A percentile compares a stretch with the other conserved stretches of the same genome.
Evolutionary conservation across 1,140 invertebrate species (phyloP).

Genomic region (Dendroctonus ponderosae): DNA sequence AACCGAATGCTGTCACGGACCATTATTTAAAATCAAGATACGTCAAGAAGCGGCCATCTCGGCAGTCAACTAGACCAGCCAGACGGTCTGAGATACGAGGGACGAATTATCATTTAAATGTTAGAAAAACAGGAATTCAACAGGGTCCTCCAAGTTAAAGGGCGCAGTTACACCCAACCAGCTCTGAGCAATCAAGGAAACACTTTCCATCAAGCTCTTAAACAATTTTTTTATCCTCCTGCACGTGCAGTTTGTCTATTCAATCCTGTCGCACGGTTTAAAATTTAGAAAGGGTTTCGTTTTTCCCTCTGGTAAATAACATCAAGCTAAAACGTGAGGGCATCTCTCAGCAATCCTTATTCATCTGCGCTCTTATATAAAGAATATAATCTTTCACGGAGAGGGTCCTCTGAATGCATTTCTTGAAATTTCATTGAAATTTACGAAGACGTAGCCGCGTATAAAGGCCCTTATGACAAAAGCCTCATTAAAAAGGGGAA

Average conservation of each 20-base stretch:
- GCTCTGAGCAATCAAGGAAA: too few relatives aligned
- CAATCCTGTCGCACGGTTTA: conserved; percentile 8
- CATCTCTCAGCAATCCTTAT: conserved; percentile 33
- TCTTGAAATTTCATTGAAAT: conserved; percentile 37
- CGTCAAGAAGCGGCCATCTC: background rate
- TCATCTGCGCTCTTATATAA: conserved; percentile 33
- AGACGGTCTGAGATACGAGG: conserved; percentile 5
- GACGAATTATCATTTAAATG: background rate
- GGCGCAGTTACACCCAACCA: too few relatives aligned
- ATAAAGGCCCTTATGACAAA: conserved; percentile 30
- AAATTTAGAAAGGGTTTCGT: conserved; percentile 33
- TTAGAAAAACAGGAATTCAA: background rate
- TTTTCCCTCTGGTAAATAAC: conserved; percentile 35
- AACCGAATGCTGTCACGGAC: conserved; percentile 1
- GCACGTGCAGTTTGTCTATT: conserved; percentile 23
- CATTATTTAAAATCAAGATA: conserved; percentile 8
- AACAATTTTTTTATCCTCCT: background rate
- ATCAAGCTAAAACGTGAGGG: conserved; percentile 36
- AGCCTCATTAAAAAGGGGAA: conserved; percentile 26
- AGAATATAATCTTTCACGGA: conserved; percentile 35
- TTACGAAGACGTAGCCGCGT: conserved; percentile 24
- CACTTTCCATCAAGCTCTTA: too few relatives aligned
- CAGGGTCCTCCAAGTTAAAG: too few relatives aligned
- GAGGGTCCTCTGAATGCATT: conserved; percentile 26
- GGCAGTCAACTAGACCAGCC: background rate